phyloP scores from a whole-genome alignment of 1,140 invertebrate species.

The Homarus americanus region DNA sequence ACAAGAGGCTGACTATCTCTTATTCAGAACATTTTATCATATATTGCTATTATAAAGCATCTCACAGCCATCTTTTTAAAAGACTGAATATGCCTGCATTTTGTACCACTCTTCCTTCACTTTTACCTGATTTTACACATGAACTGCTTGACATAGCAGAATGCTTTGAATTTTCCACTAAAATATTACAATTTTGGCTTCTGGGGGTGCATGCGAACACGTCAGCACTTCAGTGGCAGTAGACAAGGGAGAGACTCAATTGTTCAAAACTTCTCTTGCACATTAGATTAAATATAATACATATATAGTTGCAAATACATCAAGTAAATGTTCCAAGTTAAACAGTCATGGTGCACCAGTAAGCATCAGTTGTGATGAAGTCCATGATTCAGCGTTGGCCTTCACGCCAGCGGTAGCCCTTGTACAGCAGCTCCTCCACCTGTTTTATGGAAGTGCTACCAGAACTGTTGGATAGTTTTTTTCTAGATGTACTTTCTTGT shows the following conservation, averaged over 20 bases:
- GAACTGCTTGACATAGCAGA: constrained; percentile 69
- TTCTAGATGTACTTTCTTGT: no score
- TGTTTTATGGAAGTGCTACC: no score
- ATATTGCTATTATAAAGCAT: constrained; percentile 28
- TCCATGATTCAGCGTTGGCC: no score
- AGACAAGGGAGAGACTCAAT: not conserved
- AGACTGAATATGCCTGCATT: constrained; percentile 63
- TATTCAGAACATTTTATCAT: constrained; percentile 15
- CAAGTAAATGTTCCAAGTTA: no score
- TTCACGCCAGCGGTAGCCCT: no score
- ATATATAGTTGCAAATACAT: no score
- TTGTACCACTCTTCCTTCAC: constrained; percentile 67
- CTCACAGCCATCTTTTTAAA: constrained; percentile 41
- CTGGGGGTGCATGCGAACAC: constrained; percentile 68
- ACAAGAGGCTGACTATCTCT: not conserved
- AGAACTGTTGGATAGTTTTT: no score
- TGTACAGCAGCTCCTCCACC: no score
- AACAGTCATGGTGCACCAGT: no score
- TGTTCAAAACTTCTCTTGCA: no score
- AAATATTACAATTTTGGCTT: constrained; percentile 70
- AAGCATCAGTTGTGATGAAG: no score
- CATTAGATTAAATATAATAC: no score
- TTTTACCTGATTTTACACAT: constrained; percentile 63
- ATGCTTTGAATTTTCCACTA: constrained; percentile 71
- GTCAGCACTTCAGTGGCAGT: constrained; percentile 66